A percentile compares a stretch with the other conserved stretches of the same genome.
These are phyloP conservation scores for Blera fallax DNA, from an alignment of 2,888 invertebrate genomes.

Conservation along the genomic window DNA sequence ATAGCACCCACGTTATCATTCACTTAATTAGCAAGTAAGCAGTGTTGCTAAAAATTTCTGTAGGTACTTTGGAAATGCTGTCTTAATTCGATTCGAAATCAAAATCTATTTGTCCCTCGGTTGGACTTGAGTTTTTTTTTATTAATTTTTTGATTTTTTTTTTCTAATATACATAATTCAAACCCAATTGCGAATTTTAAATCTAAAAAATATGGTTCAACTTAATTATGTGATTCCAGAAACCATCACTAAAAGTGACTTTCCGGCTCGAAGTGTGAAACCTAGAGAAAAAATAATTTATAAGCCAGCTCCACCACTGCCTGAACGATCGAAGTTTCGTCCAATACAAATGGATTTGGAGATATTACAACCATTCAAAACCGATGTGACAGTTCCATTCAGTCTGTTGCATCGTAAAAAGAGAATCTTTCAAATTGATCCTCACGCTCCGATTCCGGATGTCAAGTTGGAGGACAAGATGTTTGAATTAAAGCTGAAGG, in stretches of 20 bases:
- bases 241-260: slow-evolving; percentile 38
- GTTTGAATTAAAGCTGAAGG: slow-evolving; percentile 56
- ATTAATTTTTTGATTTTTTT: background rate
- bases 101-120: background rate
- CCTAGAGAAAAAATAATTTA: background rate
- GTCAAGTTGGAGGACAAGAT: slow-evolving; percentile 57
- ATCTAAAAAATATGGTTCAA: background rate
- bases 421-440: slow-evolving; percentile 57
- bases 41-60: too few species aligned
- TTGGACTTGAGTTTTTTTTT: background rate
- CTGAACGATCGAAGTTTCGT: slow-evolving; percentile 10
- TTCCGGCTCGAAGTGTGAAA: background rate
- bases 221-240: background rate
- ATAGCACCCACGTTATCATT: too few species aligned
- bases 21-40: too few species aligned
- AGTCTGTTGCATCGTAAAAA: slow-evolving; percentile 63
- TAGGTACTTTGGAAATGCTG: too few species aligned
- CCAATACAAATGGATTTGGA: slow-evolving; percentile 68
- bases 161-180: too few species aligned
- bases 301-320: background rate
- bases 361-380: slow-evolving; percentile 61
- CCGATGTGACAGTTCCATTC: slow-evolving; percentile 68
- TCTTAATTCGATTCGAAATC: background rate
- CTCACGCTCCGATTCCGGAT: slow-evolving; percentile 48
- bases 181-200: too few species aligned